Base-by-base conservation (phyloP, 2,888 invertebrate genomes). In the Xestia c-nigrum region DNA sequence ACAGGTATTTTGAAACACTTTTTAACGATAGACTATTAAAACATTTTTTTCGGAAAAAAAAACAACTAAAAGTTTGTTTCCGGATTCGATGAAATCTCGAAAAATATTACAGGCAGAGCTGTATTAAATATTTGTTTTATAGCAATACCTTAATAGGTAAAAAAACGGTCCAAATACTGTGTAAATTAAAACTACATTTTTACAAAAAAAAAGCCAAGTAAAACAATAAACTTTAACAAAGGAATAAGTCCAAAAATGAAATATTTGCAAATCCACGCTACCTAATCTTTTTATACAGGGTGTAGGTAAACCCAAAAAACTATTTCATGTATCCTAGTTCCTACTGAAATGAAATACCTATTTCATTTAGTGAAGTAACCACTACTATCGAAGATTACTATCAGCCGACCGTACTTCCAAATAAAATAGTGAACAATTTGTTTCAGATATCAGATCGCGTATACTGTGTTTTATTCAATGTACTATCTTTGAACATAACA, bases 371-470 rank as follows among this genome's bases (percentile, higher is more conserved):
- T 50, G 59, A 21, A 83, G 80, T 78, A 83, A 80, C 83, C 80
- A 40, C 31, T 52, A 47, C 78, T 78, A 77, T 78, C 52, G 46
- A 10, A 46, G 68, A 76, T 83, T 31, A n/a, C 59, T 83, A 80
- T 77, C 65, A 40, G 6, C n/a, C n/a, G 83, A 83, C 83, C 83
- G 78, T 80, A 80, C 78, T 80, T 80, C 64, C 57, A 78, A 78
- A 70, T 78, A 83, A 79, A 81, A 61, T 83, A 46, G 24, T 52
- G 40, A 55, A 66, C 65, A 61, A 78, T 77, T 83, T 83, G 69
- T 83, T 77, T 46, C 52, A 50, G 43, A 82, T 81, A 78, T 65
- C 76, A 64, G 64, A 75, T 75, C 47, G 47, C 3, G 38, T 75
- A 50, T 50, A 50, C 47, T 31, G 64, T 81, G 55, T 81, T 81